A percentile compares a stretch with the other conserved stretches of the same genome.
Conservation (phyloP, 2,113 vertebrate genomes). For the Plestiodon gilberti region DNA sequence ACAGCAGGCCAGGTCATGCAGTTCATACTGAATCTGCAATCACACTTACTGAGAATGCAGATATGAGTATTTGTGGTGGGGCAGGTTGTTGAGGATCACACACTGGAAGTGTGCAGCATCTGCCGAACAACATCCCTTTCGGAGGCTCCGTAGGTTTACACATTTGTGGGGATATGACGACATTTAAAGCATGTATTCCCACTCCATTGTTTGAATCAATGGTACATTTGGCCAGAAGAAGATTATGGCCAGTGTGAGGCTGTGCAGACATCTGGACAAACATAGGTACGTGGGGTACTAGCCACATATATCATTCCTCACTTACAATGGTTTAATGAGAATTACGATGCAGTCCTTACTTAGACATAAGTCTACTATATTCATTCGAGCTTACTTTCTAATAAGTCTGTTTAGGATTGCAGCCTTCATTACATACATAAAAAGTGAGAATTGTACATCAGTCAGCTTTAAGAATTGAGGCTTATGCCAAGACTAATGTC, state of each 20-base stretch:
- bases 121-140: no score
- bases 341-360: no score
- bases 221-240: not conserved
- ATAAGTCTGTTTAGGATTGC: no score
- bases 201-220: not conserved
- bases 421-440: slow-evolving; percentile 26
- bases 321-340: slow-evolving; percentile 48
- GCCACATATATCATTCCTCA: not conserved
- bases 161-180: no score
- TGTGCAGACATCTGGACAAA: not conserved
- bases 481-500: slow-evolving; percentile 49
- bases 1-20: not conserved
- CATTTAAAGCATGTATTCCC: not conserved
- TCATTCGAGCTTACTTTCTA: no score
- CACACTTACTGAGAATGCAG: no score
- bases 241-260: not conserved
- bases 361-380: no score
- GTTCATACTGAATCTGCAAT: not conserved
- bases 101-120: no score
- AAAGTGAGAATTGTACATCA: slow-evolving; percentile 9
- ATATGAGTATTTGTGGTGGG: no score
- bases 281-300: not conserved
- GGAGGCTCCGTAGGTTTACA: no score
- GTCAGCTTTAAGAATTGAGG: slow-evolving; percentile 35
- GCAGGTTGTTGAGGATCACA: no score